Conservation (phyloP, 2,888 invertebrate species). For the Cosmia trapezina region DNA sequence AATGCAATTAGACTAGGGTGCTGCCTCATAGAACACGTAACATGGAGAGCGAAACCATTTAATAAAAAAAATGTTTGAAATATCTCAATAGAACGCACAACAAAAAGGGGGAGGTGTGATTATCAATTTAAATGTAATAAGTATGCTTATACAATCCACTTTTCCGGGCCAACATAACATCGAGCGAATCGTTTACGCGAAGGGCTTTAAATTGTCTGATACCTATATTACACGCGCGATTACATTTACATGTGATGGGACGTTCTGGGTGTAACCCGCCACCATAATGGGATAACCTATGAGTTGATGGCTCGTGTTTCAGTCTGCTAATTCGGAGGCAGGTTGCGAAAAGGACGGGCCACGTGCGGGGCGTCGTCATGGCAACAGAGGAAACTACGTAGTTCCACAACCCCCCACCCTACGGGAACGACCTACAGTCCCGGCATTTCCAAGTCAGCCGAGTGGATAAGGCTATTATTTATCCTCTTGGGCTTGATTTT, state of each 20-base stretch:
- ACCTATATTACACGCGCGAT: slow-evolving; percentile 70
- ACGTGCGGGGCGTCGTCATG: slow-evolving; percentile 87
- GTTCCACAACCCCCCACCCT: slow-evolving; percentile 78
- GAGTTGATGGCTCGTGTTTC: slow-evolving; percentile 74
- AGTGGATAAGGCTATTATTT: slow-evolving; percentile 68
- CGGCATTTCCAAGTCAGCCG: slow-evolving; percentile 69
- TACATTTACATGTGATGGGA: slow-evolving; percentile 76
- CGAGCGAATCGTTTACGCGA: slow-evolving; percentile 58
- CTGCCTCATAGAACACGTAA: slow-evolving; percentile 66
- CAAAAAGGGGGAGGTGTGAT: slow-evolving; percentile 69
- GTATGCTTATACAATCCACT: slow-evolving; percentile 51
- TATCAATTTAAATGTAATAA: slow-evolving; percentile 75
- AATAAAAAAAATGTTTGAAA: slow-evolving; percentile 72
- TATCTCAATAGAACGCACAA: slow-evolving; percentile 67
- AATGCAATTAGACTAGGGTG: slow-evolving; percentile 85
- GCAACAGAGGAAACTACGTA: slow-evolving; percentile 87
- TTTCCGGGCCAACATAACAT: slow-evolving; percentile 30
- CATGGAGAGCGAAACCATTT: slow-evolving; percentile 67
- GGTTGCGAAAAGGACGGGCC: slow-evolving; percentile 76
- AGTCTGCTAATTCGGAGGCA: slow-evolving; percentile 80
- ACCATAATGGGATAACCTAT: slow-evolving; percentile 76
- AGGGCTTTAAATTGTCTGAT: slow-evolving; percentile 61
- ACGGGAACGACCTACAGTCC: slow-evolving; percentile 65
- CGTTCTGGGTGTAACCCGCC: slow-evolving; percentile 73
- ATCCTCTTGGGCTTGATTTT: slow-evolving; percentile 40